Evolutionary conservation across 2,888 invertebrate genomes (phyloP).

Genomic region (Iselma pallidipennis): DNA sequence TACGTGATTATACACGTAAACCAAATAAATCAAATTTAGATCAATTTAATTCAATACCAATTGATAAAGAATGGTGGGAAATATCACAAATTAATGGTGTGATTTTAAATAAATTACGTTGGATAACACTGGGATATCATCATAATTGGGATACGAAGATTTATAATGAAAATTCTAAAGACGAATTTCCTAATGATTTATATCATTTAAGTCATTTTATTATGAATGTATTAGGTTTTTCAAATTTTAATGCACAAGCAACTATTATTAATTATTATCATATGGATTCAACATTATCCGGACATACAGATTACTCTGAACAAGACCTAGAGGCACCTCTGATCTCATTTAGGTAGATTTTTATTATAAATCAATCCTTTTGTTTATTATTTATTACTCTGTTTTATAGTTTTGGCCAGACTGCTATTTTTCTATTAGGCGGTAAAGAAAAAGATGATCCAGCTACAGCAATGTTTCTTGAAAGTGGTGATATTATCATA

Average conservation of each 20-base stretch:
- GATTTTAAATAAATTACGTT: slow-evolving; percentile 69
- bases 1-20: slow-evolving; percentile 74
- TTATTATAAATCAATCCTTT: neutral
- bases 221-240: slow-evolving; percentile 62
- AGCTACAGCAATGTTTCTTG: slow-evolving; percentile 73
- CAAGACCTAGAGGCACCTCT: slow-evolving; percentile 82
- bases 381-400: slow-evolving; percentile 1
- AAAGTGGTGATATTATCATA: slow-evolving; percentile 88
- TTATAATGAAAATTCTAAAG: slow-evolving; percentile 70
- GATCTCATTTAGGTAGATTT: slow-evolving; percentile 79
- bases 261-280: slow-evolving; percentile 97
- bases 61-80: slow-evolving; percentile 68
- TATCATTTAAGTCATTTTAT: slow-evolving; percentile 66
- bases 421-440: slow-evolving; percentile 92
- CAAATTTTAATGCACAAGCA: slow-evolving; percentile 79
- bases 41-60: slow-evolving; percentile 52
- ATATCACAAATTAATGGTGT: slow-evolving; percentile 54
- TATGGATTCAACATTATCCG: slow-evolving; percentile 87
- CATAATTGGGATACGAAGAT: slow-evolving; percentile 97
- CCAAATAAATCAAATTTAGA: slow-evolving; percentile 76
- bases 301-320: slow-evolving; percentile 96
- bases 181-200: slow-evolving; percentile 76
- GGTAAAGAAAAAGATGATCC: slow-evolving; percentile 70
- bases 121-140: slow-evolving; percentile 97
- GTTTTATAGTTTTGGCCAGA: slow-evolving; percentile 85